Evolutionary conservation across 2,113 vertebrate genomes (phyloP).

Genomic region (Cyphomyrus plagiostoma): DNA sequence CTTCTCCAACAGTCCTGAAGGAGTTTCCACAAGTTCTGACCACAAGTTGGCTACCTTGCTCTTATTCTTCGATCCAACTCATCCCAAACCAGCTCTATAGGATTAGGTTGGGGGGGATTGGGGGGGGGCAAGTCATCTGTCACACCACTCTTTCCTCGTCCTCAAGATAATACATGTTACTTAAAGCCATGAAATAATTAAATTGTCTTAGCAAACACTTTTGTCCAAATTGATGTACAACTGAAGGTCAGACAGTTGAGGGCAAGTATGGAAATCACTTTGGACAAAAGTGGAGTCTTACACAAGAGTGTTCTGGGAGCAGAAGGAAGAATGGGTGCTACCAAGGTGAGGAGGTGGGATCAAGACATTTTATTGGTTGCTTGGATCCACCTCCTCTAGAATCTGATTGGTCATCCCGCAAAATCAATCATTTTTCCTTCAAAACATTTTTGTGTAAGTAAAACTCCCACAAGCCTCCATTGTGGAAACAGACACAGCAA

Average conservation of each 20-base stretch:
- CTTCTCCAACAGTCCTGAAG: background rate
- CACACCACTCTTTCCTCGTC: background rate
- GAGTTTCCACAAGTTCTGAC: background rate
- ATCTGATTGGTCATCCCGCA: too few species aligned
- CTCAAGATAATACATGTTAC: background rate
- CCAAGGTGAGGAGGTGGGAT: too few species aligned
- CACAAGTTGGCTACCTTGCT: background rate
- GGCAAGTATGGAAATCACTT: background rate
- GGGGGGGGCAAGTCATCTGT: background rate
- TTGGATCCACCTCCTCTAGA: too few species aligned
- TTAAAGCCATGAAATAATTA: background rate
- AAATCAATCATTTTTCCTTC: too few species aligned
- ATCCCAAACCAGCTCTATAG: background rate
- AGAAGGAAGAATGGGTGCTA: too few species aligned
- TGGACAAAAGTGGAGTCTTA: too few species aligned
- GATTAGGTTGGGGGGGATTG: background rate
- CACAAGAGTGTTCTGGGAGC: too few species aligned
- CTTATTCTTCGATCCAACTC: background rate
- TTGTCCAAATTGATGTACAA: background rate
- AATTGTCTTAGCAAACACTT: background rate
- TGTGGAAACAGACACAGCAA: background rate
- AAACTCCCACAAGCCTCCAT: background rate
- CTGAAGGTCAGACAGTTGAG: background rate
- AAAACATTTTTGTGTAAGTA: too few species aligned
- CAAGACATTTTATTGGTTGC: too few species aligned